Evolutionary conservation across 1,140 invertebrate genomes (phyloP), one percentile per base, ranked within the genome.

Genomic region (Zeugodacus cucurbitae): DNA sequence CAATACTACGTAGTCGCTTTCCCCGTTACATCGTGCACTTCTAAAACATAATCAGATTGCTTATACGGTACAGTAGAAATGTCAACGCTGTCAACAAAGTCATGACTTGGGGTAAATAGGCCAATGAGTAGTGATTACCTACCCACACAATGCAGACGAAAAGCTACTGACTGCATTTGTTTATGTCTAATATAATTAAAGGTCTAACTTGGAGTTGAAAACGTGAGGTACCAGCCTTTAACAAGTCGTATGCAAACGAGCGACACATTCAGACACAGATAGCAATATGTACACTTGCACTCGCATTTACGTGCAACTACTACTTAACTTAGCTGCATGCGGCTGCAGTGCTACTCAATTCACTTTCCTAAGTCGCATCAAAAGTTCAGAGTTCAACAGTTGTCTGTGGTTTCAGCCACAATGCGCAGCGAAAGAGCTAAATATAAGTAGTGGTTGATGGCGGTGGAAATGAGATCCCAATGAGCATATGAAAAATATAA

Each of bases 291-390:
- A 41, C 32, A 32, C 32, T 37, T 22, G 37, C 74, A 82, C 34
- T n/a, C 20, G 8, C 22, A 82, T 22, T 48, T 44, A 34, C 48
- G 14, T 54, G 48, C 14, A 54, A 54, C 48, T 3, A 37, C 67
- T 74, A 54, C 26, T 82, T 82, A 82, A 82, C 37, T 44, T 82
- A 48, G 74, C 26, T 82, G 41, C 37, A 82, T 82, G 74, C 41
- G n/a, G 41, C n/a, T n/a, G 10, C 74, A 82, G 44, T 82, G 74
- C 74, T 82, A 20, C 74, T 54, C 74, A 48, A 82, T 82, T 54
- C 74, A 82, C 74, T 82, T 82, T 82, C 37, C 74, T 82, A 82
- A 82, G 74, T 82, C 44, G 74, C 74, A 82, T 82, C 74, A 82
- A 41, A 82, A 82, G 74, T 41, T 48, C 41, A 82, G 74, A 82